Base-by-base conservation (phyloP, 2,113 vertebrate species). In the Myrmecobius fasciatus region DNA sequence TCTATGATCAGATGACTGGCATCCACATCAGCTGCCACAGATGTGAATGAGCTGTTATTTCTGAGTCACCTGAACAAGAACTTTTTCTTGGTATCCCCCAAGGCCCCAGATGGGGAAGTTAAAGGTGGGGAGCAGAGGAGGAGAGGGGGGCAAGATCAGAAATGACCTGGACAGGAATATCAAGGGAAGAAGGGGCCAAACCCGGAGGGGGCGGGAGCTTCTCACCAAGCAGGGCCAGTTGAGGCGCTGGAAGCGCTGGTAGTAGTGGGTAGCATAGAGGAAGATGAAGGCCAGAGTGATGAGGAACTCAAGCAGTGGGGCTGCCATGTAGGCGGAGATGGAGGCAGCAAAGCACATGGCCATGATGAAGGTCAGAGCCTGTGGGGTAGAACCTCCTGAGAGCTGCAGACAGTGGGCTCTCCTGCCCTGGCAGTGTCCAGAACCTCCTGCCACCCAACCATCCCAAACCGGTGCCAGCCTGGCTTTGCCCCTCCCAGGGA, bases 171-270 rank as follows among this genome's bases (percentile, higher is more conserved):
- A 51, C 25, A 17, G 91, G 14, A 75, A 52, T 31, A 53, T 60
- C n/a, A 92, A 83, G 92, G 53, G 49, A 52, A 92, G 90, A 60
- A 0, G 48, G 49, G 26, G 75, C 89, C 51, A 47, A 28, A 26
- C 89, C 46, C 46, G 12, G 89, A 25, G 60, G 14, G 8, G 4
- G n/a, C 36, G n/a, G 60, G 31, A 54, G 4, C 36, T 94, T 95
- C 98, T 96, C 93, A 98, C 98, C 98, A 98, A 94, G 92, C 98
- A 98, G 24, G 98, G 98, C 98, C 98, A 98, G 96, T 98, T 98
- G 92, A 98, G 95, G 0, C 97, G 94, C 12, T 98, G 94, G 0
- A 97, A 96, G 31, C 97, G 97, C 93, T 97, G 96, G 60, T 98
- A 92, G 96, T 97, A 98, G 88, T 97, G 98, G 8, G 98, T 98